Evolutionary conservation across 2,797 vertebrate genomes (phyloP).

Genomic region (Acrossocheilus fasciatus): DNA sequence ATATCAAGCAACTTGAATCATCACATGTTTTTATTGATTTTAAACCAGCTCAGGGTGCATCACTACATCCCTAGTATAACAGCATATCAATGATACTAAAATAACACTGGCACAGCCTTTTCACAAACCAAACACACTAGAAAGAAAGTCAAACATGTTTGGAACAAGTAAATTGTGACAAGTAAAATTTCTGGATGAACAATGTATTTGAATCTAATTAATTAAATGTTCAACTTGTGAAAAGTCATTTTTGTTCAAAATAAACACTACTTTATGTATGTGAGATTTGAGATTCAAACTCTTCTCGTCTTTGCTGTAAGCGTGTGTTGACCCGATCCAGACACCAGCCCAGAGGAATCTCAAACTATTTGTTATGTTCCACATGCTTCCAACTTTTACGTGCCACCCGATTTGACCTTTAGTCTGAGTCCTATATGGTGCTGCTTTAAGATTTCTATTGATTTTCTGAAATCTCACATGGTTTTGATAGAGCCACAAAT

Average conservation of each 20-base stretch:
- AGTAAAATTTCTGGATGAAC: too few relatives aligned
- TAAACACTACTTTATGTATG: not conserved
- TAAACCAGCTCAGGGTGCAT: too few relatives aligned
- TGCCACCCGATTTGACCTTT: conserved; percentile 32
- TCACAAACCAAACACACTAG: not conserved
- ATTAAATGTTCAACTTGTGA: not conserved
- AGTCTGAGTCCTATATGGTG: not conserved
- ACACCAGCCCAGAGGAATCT: conserved; percentile 2
- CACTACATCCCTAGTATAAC: too few relatives aligned
- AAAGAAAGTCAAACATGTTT: not conserved
- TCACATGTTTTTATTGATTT: too few relatives aligned
- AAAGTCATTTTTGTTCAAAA: not conserved
- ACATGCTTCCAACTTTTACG: conserved; percentile 18
- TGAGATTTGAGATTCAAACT: not conserved
- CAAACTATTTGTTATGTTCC: conserved; percentile 23
- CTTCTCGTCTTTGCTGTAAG: not conserved
- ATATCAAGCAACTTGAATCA: too few relatives aligned
- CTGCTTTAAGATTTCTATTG: conserved; percentile 39
- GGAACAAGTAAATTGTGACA: not conserved
- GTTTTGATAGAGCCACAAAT: conserved; percentile 38
- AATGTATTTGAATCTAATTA: not conserved
- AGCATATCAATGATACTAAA: too few relatives aligned
- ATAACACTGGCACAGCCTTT: too few relatives aligned
- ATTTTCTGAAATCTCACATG: conserved; percentile 35
- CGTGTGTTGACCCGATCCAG: not conserved